phyloP scores from a whole-genome alignment of 2,797 vertebrate species.

The Myotis myotis region DNA sequence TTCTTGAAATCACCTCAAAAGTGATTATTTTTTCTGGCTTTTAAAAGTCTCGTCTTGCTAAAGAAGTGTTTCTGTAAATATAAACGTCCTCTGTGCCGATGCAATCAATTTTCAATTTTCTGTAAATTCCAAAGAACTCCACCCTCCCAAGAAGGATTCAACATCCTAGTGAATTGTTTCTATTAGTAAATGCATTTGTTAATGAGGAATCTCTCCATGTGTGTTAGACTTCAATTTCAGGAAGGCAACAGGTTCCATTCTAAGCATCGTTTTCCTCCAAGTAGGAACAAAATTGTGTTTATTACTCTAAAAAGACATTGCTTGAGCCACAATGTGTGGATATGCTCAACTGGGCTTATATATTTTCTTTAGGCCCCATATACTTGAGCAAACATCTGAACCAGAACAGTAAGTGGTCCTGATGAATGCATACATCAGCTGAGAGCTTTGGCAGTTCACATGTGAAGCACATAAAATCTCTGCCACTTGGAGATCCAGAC shows the following conservation, averaged over 20 bases:
- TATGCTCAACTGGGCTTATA: not conserved
- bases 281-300: constrained; percentile 80
- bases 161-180: constrained; percentile 81
- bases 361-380: not conserved
- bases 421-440: constrained; percentile 52
- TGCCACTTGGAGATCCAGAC: not conserved
- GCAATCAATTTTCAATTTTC: constrained; percentile 65
- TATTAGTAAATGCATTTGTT: constrained; percentile 75
- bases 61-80: constrained; percentile 59
- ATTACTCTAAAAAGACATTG: constrained; percentile 49
- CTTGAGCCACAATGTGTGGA: constrained; percentile 42
- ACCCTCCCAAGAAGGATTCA: constrained; percentile 65
- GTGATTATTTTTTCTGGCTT: constrained; percentile 36
- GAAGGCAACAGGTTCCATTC: constrained; percentile 75
- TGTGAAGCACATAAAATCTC: constrained; percentile 24
- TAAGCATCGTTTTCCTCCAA: constrained; percentile 77
- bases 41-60: constrained; percentile 47
- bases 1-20: constrained; percentile 29
- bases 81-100: constrained; percentile 23
- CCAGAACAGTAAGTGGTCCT: constrained; percentile 27
- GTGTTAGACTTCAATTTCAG: constrained; percentile 69
- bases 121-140: constrained; percentile 65
- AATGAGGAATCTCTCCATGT: constrained; percentile 49
- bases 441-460: constrained; percentile 46
- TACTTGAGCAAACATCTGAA: constrained; percentile 47